phyloP scores from a whole-genome alignment of 2,888 invertebrate genomes.

The Coenonympha glycerion region DNA sequence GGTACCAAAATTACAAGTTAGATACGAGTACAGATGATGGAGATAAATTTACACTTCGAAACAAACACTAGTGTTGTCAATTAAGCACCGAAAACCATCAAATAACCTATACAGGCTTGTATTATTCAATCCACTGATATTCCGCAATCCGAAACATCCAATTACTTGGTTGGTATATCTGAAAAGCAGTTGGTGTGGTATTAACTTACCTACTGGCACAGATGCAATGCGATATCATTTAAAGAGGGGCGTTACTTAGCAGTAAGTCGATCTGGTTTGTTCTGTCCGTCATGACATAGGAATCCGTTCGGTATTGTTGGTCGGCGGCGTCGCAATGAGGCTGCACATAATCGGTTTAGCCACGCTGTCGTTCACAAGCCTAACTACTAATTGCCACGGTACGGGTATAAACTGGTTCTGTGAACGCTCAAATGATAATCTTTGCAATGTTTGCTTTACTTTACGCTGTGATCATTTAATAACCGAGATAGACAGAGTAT shows the following conservation, averaged over 20 bases:
- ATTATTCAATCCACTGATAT: background rate
- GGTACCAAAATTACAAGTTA: no score
- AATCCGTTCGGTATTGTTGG: conserved; percentile 59
- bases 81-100: background rate
- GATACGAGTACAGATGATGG: no score
- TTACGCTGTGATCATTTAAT: background rate
- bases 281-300: conserved; percentile 49
- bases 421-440: conserved; percentile 10
- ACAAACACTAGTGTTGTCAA: background rate
- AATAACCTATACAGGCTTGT: background rate
- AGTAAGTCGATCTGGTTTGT: conserved; percentile 47
- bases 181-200: background rate
- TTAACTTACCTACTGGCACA: background rate
- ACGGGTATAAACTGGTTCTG: conserved; percentile 50
- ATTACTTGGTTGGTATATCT: background rate
- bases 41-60: background rate
- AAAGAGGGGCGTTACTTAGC: conserved; percentile 41
- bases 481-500: background rate
- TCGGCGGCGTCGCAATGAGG: conserved; percentile 52
- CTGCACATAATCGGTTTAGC: conserved; percentile 64
- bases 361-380: conserved; percentile 65
- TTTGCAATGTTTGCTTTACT: conserved; percentile 6
- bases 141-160: background rate
- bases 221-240: conserved; percentile 24
- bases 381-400: conserved; percentile 66